Conservation (phyloP, 2,797 vertebrate species). For the Poecile montanus region DNA sequence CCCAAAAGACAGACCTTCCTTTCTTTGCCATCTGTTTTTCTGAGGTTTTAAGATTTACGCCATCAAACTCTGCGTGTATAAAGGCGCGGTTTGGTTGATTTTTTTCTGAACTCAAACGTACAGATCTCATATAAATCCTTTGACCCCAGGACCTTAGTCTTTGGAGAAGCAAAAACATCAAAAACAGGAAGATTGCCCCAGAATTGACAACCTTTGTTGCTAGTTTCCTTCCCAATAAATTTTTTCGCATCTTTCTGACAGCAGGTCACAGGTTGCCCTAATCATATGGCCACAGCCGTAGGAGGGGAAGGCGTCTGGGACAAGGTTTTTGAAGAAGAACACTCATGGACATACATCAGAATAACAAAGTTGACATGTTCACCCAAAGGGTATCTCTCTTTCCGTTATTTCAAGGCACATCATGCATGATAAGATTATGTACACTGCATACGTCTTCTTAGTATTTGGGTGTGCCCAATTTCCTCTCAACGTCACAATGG, state of each 20-base stretch:
- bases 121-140: constrained; percentile 11
- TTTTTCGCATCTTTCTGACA: neutral
- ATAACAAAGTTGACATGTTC: neutral
- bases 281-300: neutral
- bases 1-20: constrained; percentile 29
- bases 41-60: constrained; percentile 52
- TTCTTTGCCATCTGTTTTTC: constrained; percentile 55
- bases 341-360: neutral
- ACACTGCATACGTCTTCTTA: neutral
- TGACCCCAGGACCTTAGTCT: neutral
- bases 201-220: neutral
- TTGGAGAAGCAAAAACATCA: constrained; percentile 1
- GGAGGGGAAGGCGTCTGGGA: neutral
- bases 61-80: neutral
- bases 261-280: neutral
- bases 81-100: neutral
- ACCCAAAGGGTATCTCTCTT: neutral
- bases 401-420: neutral
- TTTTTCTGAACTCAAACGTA: neutral
- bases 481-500: neutral
- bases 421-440: neutral
- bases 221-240: constrained; percentile 6
- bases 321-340: neutral
- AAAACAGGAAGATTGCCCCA: neutral
- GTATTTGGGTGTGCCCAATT: neutral